These are phyloP conservation scores for Acanthoscelides obtectus DNA, from an alignment of 2,888 invertebrate genomes.

Conservation along the genomic window DNA sequence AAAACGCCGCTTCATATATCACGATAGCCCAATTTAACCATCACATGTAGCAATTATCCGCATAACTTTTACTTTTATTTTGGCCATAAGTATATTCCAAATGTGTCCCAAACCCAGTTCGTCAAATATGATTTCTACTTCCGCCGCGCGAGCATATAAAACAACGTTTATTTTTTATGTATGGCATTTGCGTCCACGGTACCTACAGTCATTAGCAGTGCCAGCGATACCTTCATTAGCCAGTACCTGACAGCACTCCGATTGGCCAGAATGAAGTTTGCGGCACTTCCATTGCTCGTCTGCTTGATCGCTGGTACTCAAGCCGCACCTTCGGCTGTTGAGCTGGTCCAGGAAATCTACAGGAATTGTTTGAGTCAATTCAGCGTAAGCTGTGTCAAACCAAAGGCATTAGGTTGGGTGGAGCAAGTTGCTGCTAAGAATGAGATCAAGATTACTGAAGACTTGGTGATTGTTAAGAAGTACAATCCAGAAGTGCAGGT, in stretches of 20 bases:
- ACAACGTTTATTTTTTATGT: not conserved
- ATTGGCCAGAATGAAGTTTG: not conserved
- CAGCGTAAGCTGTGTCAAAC: conserved; percentile 69
- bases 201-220: not conserved
- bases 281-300: not conserved
- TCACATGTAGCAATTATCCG: not conserved
- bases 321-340: conserved; percentile 53
- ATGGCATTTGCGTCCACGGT: not conserved
- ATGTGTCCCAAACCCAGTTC: not conserved
- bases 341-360: conserved; percentile 62
- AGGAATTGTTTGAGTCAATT: conserved; percentile 63
- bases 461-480: conserved; percentile 66
- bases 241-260: not conserved
- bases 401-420: conserved; percentile 72
- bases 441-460: conserved; percentile 70
- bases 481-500: conserved; percentile 38
- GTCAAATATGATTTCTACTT: conserved; percentile 1
- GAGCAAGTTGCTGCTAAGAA: conserved; percentile 62
- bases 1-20: not conserved
- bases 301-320: conserved; percentile 12
- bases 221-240: not conserved
- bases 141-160: not conserved
- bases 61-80: not conserved
- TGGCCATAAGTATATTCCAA: not conserved
- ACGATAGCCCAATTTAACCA: not conserved